Base-by-base conservation (phyloP, 2,113 vertebrate species). In the Chaenogobius annularis region DNA sequence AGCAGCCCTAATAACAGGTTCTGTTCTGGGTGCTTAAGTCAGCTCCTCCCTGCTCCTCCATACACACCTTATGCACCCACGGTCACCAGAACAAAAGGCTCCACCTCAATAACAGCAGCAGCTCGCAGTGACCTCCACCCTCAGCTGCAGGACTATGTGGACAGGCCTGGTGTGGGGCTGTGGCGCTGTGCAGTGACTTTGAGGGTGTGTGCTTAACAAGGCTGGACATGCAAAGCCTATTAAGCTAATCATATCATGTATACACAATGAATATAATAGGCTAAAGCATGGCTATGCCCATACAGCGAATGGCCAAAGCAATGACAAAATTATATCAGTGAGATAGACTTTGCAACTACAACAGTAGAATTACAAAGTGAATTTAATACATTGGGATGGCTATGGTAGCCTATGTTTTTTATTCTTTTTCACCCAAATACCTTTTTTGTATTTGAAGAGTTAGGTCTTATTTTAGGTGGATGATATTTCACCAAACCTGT, bases 31-130 rank as follows among this genome's bases (percentile, higher is more conserved):
- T n/a, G 40, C 75, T 80, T 87, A 87, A 85, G 66, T 77, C 79
- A 67, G 70, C 75, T 82, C 86, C 84, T 82, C 87, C 84, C 79
- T 74, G 82, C 77, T 85, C 83, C 78, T 66, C 69, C 70, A 77
- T 78, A 86, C 83, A 89, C 81, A 73, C 73, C 78, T 79, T 55
- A 40, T 43, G 68, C 85, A 73, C 80, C 70, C 73, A 79, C 44
- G 9, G 11, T 70, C 23, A 63, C 14, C 69, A 26, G 13, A 87
- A 89, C 90, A 87, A 87, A 76, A 0, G 2, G 22, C 77, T 83
- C 66, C 77, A 73, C 71, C 75, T 76, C 40, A 14, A 14, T 50
- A 22, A 68, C 68, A 68, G 78, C 15, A 61, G 58, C 58, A 35
- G 26, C 58, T 8, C 3, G 14, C 14, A 35, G 14, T 35, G 58